A percentile compares a stretch with the other conserved stretches of the same genome.
Evolutionary conservation across 2,888 invertebrate genomes (phyloP).

Genomic region (Quadroppia sp.): DNA sequence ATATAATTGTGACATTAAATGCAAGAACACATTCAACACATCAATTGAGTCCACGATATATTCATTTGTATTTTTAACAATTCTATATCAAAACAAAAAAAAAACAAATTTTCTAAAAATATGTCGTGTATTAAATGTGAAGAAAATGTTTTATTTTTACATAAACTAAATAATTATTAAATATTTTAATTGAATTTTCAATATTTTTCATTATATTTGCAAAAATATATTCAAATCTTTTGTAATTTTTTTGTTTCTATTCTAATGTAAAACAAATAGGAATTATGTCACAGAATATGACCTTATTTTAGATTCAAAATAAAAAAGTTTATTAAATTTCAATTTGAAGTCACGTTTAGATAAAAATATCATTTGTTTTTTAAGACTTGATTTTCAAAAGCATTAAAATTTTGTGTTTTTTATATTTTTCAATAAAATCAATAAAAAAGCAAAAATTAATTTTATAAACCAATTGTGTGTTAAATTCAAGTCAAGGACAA

Average conservation of each 20-base stretch:
- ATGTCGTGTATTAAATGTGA: no score
- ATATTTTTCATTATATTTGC: no score
- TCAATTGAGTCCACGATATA: neutral
- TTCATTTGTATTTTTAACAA: neutral
- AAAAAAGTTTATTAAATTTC: neutral
- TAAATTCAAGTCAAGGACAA: neutral
- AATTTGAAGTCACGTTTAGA: slow-evolving; percentile 22
- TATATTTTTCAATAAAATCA: neutral
- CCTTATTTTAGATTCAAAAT: neutral
- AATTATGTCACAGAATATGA: slow-evolving; percentile 4
- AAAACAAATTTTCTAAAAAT: no score
- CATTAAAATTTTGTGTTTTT: no score
- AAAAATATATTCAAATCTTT: no score
- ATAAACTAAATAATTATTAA: no score
- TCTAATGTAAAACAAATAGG: neutral
- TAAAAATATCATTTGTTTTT: neutral
- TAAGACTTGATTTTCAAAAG: neutral
- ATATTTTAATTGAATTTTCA: no score
- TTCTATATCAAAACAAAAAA: no score
- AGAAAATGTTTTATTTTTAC: no score
- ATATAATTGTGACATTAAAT: neutral
- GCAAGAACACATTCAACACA: neutral
- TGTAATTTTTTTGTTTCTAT: no score
- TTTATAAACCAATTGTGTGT: neutral
- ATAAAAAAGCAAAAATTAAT: neutral